Percentiles rank a stretch among this genome's conserved stretches.
These are phyloP conservation scores for Dicentrarchus labrax DNA, from an alignment of 2,113 vertebrate genomes.

Conservation along the genomic window DNA sequence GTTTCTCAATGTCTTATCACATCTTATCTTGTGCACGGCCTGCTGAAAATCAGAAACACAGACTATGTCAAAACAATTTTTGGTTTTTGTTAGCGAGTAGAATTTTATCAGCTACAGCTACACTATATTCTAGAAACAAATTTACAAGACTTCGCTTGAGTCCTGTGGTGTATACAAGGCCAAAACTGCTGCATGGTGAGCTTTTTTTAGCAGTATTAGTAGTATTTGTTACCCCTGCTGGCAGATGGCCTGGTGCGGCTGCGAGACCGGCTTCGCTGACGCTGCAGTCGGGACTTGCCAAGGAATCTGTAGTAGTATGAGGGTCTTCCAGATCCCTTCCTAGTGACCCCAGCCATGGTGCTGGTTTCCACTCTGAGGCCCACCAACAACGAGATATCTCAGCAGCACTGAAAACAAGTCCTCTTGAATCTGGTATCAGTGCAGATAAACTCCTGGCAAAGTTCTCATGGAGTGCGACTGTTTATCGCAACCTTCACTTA, in stretches of 20 bases:
- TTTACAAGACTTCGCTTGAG: not conserved
- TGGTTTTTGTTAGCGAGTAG: not conserved
- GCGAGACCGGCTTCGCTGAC: conserved; percentile 95
- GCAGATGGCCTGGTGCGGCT: conserved; percentile 90
- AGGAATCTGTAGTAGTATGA: conserved; percentile 97
- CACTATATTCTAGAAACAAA: not conserved
- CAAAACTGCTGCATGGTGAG: conserved; percentile 35
- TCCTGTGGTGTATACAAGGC: not conserved
- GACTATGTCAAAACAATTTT: not conserved
- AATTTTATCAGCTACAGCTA: not conserved
- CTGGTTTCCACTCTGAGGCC: conserved; percentile 2
- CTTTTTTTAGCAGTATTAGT: conserved; percentile 32
- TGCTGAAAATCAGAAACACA: not conserved
- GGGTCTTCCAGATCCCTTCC: conserved; percentile 93
- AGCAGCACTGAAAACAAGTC: conserved; percentile 26
- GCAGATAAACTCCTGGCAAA: conserved; percentile 41
- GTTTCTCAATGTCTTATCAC: too few species aligned
- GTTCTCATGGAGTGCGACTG: conserved; percentile 31
- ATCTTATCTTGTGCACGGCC: too few species aligned
- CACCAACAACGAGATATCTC: not conserved
- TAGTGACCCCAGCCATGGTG: conserved; percentile 91
- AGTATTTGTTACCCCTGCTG: conserved; percentile 88
- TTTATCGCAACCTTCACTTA: conserved; percentile 33
- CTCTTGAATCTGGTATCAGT: conserved; percentile 36
- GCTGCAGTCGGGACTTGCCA: conserved; percentile 93